Conservation (phyloP, 2,888 invertebrate genomes). For the Caradrina clavipalpis region DNA sequence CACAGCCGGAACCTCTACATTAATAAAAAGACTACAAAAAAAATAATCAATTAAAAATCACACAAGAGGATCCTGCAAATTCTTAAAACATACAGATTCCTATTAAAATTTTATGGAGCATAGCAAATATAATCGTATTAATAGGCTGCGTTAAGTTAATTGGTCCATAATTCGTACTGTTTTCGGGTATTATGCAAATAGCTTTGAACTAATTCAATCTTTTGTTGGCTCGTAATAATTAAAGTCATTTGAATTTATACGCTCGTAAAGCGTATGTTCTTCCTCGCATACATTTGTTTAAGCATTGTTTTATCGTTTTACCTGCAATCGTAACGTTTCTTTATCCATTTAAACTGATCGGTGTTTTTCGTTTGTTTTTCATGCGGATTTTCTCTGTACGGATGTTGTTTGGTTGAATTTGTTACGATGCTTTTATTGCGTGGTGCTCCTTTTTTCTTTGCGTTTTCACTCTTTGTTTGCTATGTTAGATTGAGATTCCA, state of each 20-base stretch:
- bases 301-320: conserved; percentile 50
- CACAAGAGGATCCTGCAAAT: background rate
- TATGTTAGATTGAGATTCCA: background rate
- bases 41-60: background rate
- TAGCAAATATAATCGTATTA: conserved; percentile 49
- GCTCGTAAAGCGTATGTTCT: conserved; percentile 65
- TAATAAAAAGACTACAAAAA: background rate
- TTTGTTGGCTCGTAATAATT: conserved; percentile 75
- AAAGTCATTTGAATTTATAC: conserved; percentile 74
- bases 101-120: conserved; percentile 44
- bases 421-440: conserved; percentile 27
- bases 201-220: conserved; percentile 71
- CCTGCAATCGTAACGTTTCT: conserved; percentile 46
- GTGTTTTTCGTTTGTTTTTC: conserved; percentile 50
- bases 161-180: conserved; percentile 52
- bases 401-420: conserved; percentile 16
- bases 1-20: too few species aligned
- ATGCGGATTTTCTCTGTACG: conserved; percentile 36
- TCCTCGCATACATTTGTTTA: conserved; percentile 46
- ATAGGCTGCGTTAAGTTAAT: conserved; percentile 62
- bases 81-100: conserved; percentile 23
- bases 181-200: conserved; percentile 73
- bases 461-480: conserved; percentile 5
- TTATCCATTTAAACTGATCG: conserved; percentile 54
- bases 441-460: conserved; percentile 7